Conservation (phyloP, 2,113 vertebrate species). For the Myotis yumanensis region DNA sequence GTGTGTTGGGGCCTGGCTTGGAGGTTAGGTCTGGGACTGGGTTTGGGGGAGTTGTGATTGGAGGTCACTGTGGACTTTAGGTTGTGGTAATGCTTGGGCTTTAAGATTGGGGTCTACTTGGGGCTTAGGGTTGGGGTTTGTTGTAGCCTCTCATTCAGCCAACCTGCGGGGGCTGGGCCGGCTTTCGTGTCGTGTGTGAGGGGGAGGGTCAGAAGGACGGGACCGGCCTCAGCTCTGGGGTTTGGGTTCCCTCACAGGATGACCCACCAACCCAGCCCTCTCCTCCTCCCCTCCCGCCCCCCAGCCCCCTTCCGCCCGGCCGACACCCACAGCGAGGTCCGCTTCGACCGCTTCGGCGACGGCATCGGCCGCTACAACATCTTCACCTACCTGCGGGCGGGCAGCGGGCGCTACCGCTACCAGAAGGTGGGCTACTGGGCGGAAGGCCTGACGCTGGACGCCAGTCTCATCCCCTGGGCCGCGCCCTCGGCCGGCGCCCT, state of each 20-base stretch:
- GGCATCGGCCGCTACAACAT: slow-evolving; percentile 98
- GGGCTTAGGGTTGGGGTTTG: neutral
- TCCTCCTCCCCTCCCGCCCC: slow-evolving; percentile 35
- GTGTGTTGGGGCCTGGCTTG: neutral
- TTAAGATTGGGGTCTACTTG: neutral
- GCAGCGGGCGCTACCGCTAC: slow-evolving; percentile 88
- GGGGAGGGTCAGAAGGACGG: neutral
- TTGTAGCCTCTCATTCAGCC: neutral
- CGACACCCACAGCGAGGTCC: slow-evolving; percentile 90
- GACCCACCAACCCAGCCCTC: neutral
- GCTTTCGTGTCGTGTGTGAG: neutral
- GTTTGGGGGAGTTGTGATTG: neutral
- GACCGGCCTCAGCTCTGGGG: neutral
- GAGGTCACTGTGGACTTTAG: neutral
- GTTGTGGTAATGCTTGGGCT: neutral
- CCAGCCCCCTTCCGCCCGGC: slow-evolving; percentile 94
- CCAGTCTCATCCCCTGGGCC: slow-evolving; percentile 90
- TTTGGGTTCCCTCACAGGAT: neutral
- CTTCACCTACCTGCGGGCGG: slow-evolving; percentile 92
- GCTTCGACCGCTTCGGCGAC: slow-evolving; percentile 93
- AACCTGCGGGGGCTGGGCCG: neutral
- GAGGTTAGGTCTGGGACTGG: neutral
- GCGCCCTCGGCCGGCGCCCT: slow-evolving; percentile 68
- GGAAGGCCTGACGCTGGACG: slow-evolving; percentile 92
- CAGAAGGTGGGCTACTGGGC: slow-evolving; percentile 98